These are phyloP conservation scores for Pandion haliaetus DNA, from an alignment of 2,113 vertebrate species.

Conservation along the genomic window DNA sequence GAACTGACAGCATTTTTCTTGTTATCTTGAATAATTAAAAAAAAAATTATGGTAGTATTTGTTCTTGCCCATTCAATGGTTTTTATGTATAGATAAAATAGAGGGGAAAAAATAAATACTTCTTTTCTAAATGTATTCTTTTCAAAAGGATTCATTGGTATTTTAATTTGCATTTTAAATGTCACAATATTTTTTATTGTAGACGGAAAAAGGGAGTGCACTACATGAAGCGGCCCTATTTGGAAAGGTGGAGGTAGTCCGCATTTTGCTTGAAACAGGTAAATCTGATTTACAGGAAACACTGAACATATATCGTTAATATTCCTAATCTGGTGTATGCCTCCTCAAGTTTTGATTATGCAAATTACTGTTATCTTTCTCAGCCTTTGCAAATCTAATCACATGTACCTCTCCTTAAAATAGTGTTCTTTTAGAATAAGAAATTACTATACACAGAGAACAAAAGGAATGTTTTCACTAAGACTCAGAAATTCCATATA, in stretches of 20 bases:
- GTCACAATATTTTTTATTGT: constrained; percentile 31
- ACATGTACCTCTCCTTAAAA: not conserved
- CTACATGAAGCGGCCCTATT: constrained; percentile 95
- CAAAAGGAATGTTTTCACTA: not conserved
- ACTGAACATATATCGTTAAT: not conserved
- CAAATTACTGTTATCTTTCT: not conserved
- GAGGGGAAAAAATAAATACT: not conserved
- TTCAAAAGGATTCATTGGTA: not conserved
- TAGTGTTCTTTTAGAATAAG: not conserved
- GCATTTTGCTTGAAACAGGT: constrained; percentile 94
- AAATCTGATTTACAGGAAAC: constrained; percentile 25
- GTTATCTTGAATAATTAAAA: not conserved
- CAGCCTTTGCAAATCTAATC: not conserved
- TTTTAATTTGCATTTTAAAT: constrained; percentile 13
- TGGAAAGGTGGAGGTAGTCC: constrained; percentile 95
- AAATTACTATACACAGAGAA: not conserved
- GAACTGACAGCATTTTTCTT: not conserved
- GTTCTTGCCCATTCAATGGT: not conserved
- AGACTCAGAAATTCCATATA: not conserved
- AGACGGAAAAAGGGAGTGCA: constrained; percentile 97
- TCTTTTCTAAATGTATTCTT: not conserved
- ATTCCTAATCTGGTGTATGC: not conserved
- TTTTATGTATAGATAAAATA: not conserved
- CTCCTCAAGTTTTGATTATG: not conserved
- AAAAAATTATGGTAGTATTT: not conserved